These are phyloP conservation scores for Gopherus evgoodei DNA, from an alignment of 2,113 vertebrate species.

Conservation along the genomic window DNA sequence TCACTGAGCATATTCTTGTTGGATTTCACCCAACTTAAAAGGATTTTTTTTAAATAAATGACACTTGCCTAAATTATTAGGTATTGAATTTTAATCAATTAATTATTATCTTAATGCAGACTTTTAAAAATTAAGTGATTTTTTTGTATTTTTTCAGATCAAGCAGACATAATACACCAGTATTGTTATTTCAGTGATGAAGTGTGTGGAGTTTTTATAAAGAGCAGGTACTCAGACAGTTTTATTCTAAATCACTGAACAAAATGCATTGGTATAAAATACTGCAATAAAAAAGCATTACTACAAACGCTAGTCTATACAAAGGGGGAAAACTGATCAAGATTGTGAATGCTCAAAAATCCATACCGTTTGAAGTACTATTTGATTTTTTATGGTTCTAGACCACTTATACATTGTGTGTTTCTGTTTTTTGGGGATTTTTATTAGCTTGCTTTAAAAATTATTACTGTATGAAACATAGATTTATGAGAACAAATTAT, in stretches of 20 bases:
- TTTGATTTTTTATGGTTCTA: conserved; percentile 78
- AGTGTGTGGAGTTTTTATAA: conserved; percentile 49
- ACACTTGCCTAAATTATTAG: conserved; percentile 87
- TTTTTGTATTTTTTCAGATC: conserved; percentile 74
- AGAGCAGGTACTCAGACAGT: conserved; percentile 77
- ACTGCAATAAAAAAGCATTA: conserved; percentile 85
- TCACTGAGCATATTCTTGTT: conserved; percentile 84
- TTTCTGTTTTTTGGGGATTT: conserved; percentile 71
- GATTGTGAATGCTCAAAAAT: conserved; percentile 75
- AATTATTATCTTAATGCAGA: conserved; percentile 75
- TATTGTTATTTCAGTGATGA: conserved; percentile 81
- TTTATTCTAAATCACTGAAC: conserved; percentile 80
- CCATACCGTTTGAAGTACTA: conserved; percentile 76
- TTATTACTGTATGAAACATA: conserved; percentile 85
- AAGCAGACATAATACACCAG: conserved; percentile 78
- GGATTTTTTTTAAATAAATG: conserved; percentile 78
- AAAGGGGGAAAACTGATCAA: conserved; percentile 58
- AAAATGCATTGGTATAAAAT: conserved; percentile 74
- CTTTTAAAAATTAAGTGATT: conserved; percentile 69
- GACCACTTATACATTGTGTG: conserved; percentile 72
- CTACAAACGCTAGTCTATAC: conserved; percentile 77
- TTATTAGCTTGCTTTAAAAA: conserved; percentile 86
- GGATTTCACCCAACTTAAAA: conserved; percentile 92
- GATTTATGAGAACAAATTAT: conserved; percentile 89
- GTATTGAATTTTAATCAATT: conserved; percentile 78